Evolutionary conservation across 2,797 vertebrate genomes (phyloP), one percentile per base, ranked within the genome.

Genomic region (Arremon aurantiirostris): DNA sequence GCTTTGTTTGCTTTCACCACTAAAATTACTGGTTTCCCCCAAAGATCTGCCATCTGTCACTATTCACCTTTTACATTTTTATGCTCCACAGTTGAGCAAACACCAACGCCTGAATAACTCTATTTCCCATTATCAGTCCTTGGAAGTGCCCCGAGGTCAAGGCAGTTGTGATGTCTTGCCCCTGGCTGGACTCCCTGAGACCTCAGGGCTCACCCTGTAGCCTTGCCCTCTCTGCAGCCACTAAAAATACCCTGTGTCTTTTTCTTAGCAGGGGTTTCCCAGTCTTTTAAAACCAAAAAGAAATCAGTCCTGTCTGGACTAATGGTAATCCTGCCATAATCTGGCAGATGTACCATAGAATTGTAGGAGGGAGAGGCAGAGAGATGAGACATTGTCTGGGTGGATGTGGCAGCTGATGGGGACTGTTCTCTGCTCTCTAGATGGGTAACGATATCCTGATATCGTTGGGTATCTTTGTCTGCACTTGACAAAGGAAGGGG

Each of bases 1-100:
- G 86, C 93, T 96, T 95, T 96, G 86, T 95, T 96, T 96, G 89
- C 75, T 95, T 91, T 91, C 86, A 71, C 88, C 89, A 64, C 68
- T 93, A 93, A 94, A 96, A 96, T 96, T 75, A 82, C 93, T 96
- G 96, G 87, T 95, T 97, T 96, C 82, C 89, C 89, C 91, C 81
- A 82, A 95, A 96, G 82, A 91, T 96, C 60, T 82, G 69, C 94
- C 93, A 96, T 86, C 95, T 94, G 93, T 94, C 93, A 89, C 86
- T 94, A 91, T 88, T 97, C 95, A 96, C 90, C 89, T 77, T 96
- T 94, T 96, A 95, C 89, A 90, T 97, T 97, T 97, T 95, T 65
- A 71, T 93, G 69, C 86, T 94, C 93, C 84, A 95, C 82, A 92
- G 94, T 77, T 82, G 95, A 93, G 94, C 82, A 93, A 92, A 97